A percentile compares a stretch with the other conserved stretches of the same genome.
Conservation (phyloP, 2,797 vertebrate genomes). For the Apogon hyalosoma region DNA sequence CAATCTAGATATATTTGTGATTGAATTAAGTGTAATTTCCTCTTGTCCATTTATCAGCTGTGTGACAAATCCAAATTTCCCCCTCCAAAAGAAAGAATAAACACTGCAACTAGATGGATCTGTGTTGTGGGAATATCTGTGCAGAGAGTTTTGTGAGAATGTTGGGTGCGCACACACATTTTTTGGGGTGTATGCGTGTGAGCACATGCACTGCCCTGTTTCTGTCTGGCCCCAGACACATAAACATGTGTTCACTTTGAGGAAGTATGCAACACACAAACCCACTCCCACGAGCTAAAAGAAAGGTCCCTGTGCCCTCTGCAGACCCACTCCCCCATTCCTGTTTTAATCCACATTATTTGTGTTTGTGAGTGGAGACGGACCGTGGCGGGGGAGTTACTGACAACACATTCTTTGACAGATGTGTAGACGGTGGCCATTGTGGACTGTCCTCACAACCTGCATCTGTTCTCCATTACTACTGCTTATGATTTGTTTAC, state of each 20-base stretch:
- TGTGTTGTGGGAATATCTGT: slow-evolving; percentile 39
- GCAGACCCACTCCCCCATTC: slow-evolving; percentile 38
- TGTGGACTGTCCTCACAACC: slow-evolving; percentile 19
- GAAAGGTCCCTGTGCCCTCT: slow-evolving; percentile 45
- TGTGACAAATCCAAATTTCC: slow-evolving; percentile 36
- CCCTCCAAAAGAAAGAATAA: slow-evolving; percentile 40
- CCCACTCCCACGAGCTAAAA: slow-evolving; percentile 41
- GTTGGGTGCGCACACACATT: slow-evolving; percentile 13
- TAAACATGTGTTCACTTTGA: slow-evolving; percentile 23
- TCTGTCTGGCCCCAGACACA: slow-evolving; percentile 3
- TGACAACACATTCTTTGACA: slow-evolving; percentile 53
- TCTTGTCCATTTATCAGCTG: slow-evolving; percentile 41
- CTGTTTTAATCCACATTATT: slow-evolving; percentile 20
- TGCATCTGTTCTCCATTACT: slow-evolving; percentile 62
- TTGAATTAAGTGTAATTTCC: slow-evolving; percentile 60
- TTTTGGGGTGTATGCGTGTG: slow-evolving; percentile 7
- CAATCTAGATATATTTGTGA: slow-evolving; percentile 42
- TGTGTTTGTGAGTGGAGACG: slow-evolving; percentile 35
- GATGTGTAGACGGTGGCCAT: slow-evolving; percentile 37
- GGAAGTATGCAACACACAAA: slow-evolving; percentile 56
- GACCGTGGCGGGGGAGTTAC: not conserved
- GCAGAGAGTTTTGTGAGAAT: not conserved
- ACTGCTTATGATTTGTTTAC: slow-evolving; percentile 48
- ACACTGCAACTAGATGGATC: slow-evolving; percentile 36
- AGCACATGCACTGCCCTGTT: not conserved